phyloP scores from a whole-genome alignment of 2,797 vertebrate genomes.

The Morelia viridis region DNA sequence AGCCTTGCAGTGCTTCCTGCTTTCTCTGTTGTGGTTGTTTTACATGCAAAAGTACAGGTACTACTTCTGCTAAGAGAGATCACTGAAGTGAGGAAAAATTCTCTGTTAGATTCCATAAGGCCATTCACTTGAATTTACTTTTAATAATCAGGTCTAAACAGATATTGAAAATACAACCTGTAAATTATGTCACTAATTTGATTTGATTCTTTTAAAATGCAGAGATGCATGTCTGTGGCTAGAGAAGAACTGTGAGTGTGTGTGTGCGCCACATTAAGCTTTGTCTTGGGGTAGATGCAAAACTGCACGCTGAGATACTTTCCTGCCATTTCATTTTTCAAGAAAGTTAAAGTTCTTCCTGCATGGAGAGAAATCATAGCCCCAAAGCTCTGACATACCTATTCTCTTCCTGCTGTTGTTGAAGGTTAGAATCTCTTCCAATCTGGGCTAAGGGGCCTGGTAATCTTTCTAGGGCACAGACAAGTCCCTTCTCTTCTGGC shows the following conservation, averaged over 20 bases:
- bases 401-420: not conserved
- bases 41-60: not conserved
- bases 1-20: not conserved
- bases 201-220: not conserved
- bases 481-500: constrained; percentile 36
- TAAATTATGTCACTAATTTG: not conserved
- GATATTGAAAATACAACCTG: not conserved
- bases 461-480: accelerated
- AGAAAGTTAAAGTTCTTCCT: not conserved
- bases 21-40: not conserved
- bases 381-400: not conserved
- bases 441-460: not conserved
- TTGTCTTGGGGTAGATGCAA: not conserved
- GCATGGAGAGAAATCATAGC: not conserved
- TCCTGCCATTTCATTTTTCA: not conserved
- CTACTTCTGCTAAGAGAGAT: not conserved
- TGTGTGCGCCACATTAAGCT: too few species aligned
- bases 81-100: not conserved
- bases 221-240: not conserved
- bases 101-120: not conserved
- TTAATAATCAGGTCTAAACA: not conserved
- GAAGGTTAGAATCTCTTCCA: not conserved
- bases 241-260: not conserved
- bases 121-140: not conserved
- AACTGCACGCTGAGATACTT: not conserved